Conservation (phyloP, 1,140 invertebrate genomes). For the Drosophila nikananu region DNA sequence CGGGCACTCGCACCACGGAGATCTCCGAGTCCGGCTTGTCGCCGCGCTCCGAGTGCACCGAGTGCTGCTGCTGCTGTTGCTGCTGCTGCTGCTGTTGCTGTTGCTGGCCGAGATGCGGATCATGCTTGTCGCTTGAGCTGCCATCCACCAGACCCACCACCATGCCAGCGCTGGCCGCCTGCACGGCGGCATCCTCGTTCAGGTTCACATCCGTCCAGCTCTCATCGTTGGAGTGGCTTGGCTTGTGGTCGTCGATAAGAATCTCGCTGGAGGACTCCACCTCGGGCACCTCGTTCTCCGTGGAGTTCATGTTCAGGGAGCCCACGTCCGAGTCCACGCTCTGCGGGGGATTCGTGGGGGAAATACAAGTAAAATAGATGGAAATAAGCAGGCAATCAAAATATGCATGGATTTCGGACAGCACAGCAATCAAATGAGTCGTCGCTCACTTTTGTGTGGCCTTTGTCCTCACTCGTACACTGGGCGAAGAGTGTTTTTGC, state of each 20-base stretch:
- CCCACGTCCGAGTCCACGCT: constrained; percentile 92
- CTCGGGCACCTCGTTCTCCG: constrained; percentile 89
- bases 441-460: constrained; percentile 24
- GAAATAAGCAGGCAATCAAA: constrained; percentile 47
- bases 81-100: constrained; percentile 56
- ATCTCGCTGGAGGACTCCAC: constrained; percentile 89
- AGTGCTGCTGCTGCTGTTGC: constrained; percentile 48
- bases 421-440: constrained; percentile 45
- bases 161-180: constrained; percentile 72
- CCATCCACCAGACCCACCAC: constrained; percentile 56
- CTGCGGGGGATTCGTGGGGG: constrained; percentile 80
- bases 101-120: constrained; percentile 36
- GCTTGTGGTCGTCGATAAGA: constrained; percentile 89
- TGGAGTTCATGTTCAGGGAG: constrained; percentile 89
- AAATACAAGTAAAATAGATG: constrained; percentile 5
- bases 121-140: constrained; percentile 24
- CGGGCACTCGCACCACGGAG: constrained; percentile 90
- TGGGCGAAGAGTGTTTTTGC: constrained; percentile 6
- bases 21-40: constrained; percentile 91
- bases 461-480: constrained; percentile 10
- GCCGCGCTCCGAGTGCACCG: constrained; percentile 86
- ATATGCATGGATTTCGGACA: constrained; percentile 45
- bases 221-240: constrained; percentile 89
- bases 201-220: constrained; percentile 97
- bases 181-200: constrained; percentile 91